phyloP scores from a whole-genome alignment of 1,140 invertebrate species.

The Drosophila pruinosa region DNA sequence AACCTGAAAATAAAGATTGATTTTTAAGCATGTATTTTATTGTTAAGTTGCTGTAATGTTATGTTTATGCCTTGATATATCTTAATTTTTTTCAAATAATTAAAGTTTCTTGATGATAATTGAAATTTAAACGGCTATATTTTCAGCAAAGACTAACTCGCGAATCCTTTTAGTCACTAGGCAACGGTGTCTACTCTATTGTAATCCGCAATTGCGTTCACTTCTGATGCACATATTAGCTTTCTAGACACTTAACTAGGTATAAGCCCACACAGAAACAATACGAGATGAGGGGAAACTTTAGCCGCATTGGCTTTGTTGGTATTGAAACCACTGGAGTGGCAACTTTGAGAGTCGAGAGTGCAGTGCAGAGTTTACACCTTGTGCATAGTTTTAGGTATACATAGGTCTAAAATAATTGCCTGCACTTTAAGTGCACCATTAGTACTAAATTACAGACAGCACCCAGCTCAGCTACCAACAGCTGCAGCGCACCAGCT shows the following conservation, averaged over 20 bases:
- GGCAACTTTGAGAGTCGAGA: slow-evolving; percentile 40
- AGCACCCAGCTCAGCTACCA: slow-evolving; percentile 26
- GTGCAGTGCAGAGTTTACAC: slow-evolving; percentile 16
- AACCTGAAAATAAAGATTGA: slow-evolving; percentile 35
- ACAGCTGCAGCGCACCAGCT: slow-evolving; percentile 46
- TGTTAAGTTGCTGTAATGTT: not conserved
- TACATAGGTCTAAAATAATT: slow-evolving; percentile 78
- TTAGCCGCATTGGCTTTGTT: not conserved
- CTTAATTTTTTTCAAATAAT: too few relatives aligned
- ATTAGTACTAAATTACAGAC: slow-evolving; percentile 80
- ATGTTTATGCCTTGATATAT: too few relatives aligned
- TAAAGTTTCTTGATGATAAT: too few relatives aligned
- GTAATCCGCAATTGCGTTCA: not conserved
- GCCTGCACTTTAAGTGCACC: slow-evolving; percentile 75
- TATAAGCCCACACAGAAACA: not conserved
- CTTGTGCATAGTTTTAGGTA: slow-evolving; percentile 26
- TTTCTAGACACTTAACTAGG: slow-evolving; percentile 14
- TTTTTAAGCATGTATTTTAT: slow-evolving; percentile 46
- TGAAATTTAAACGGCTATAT: too few relatives aligned
- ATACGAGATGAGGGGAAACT: not conserved
- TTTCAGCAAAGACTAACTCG: too few relatives aligned
- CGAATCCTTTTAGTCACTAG: not conserved
- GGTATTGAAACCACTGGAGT: slow-evolving; percentile 55
- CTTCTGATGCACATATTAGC: not conserved
- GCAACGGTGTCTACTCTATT: not conserved